Evolutionary conservation across 2,797 vertebrate genomes (phyloP).

Genomic region (Darevskia mixta): DNA sequence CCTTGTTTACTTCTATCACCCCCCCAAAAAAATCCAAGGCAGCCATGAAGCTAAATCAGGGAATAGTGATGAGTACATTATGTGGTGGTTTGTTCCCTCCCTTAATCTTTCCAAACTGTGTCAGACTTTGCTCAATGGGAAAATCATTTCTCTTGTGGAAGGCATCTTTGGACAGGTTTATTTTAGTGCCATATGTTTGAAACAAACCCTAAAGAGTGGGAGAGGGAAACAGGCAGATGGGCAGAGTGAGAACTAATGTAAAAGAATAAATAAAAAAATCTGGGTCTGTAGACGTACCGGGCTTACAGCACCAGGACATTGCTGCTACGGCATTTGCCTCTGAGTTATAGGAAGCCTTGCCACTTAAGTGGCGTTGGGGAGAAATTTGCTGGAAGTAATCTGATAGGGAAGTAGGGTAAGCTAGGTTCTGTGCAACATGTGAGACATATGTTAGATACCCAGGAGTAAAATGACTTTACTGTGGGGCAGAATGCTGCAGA

Average conservation of each 20-base stretch:
- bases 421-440: not conserved
- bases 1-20: not conserved
- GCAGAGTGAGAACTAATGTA: not conserved
- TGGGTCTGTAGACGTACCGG: slow-evolving; percentile 3
- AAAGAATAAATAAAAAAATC: not conserved
- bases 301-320: not conserved
- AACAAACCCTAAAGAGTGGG: not conserved
- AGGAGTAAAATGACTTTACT: not conserved
- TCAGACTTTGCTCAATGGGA: not conserved
- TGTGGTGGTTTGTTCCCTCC: not conserved
- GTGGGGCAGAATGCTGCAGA: not conserved
- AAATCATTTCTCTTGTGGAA: not conserved
- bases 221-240: slow-evolving; percentile 27
- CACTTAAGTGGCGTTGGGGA: not conserved
- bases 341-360: not conserved
- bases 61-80: not conserved
- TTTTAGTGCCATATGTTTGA: slow-evolving; percentile 29
- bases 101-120: slow-evolving; percentile 28
- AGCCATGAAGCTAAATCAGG: not conserved
- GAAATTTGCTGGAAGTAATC: not conserved
- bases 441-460: not conserved
- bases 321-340: not conserved
- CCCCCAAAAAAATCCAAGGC: slow-evolving; percentile 6
- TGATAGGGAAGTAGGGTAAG: not conserved
- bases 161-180: slow-evolving; percentile 21